These are phyloP conservation scores for Phaethon lepturus DNA, from an alignment of 2,113 vertebrate species.

Conservation along the genomic window DNA sequence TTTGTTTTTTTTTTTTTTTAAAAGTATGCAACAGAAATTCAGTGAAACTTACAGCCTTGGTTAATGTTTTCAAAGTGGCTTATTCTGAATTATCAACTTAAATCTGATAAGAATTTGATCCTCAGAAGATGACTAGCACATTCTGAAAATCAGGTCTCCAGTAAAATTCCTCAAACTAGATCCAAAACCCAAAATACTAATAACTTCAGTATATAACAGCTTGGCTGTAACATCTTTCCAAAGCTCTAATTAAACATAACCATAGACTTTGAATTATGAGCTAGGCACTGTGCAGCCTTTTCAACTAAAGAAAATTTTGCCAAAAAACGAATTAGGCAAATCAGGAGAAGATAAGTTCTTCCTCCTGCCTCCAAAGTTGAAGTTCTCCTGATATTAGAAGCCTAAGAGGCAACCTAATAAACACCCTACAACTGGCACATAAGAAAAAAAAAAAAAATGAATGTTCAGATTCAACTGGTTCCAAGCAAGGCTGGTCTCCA, in stretches of 20 bases:
- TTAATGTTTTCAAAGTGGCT: not conserved
- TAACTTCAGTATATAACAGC: not conserved
- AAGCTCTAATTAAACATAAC: not conserved
- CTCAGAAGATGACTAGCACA: not conserved
- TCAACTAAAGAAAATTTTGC: not conserved
- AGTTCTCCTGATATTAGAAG: not conserved
- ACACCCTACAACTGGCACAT: not conserved
- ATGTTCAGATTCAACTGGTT: not conserved
- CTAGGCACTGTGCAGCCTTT: not conserved
- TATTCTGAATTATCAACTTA: not conserved
- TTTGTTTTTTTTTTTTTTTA: accelerated
- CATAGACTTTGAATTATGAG: not conserved
- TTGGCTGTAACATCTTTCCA: not conserved
- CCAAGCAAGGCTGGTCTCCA: not conserved
- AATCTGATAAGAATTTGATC: not conserved
- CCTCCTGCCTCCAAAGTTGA: not conserved
- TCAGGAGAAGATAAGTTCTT: not conserved
- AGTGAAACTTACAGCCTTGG: not conserved
- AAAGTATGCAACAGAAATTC: not conserved
- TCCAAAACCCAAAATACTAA: not conserved
- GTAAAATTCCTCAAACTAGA: not conserved
- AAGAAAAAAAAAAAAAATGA: not conserved
- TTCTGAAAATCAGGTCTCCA: not conserved
- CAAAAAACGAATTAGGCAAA: not conserved
- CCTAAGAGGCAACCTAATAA: not conserved